These are phyloP conservation scores for Prenolepis imparis DNA, from an alignment of 2,888 invertebrate genomes.

Conservation along the genomic window DNA sequence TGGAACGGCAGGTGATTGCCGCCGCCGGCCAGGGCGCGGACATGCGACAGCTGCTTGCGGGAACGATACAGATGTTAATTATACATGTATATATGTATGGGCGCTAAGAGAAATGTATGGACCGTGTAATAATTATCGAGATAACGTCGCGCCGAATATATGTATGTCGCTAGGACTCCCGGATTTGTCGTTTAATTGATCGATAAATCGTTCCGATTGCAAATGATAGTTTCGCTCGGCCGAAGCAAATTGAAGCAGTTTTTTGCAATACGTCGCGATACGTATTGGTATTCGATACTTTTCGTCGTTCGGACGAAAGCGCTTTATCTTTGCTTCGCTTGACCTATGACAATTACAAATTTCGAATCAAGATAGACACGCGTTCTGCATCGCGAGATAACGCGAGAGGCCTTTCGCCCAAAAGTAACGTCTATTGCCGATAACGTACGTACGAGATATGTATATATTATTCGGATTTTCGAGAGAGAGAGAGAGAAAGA, in stretches of 20 bases:
- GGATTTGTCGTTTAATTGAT: constrained; percentile 17
- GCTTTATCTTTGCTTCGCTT: constrained; percentile 81
- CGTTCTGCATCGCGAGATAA: constrained; percentile 78
- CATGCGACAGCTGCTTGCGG: constrained; percentile 84
- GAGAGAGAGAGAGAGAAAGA: constrained; percentile 17
- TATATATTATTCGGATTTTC: constrained; percentile 49
- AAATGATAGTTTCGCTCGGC: constrained; percentile 6
- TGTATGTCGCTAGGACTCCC: not conserved
- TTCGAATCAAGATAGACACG: constrained; percentile 78
- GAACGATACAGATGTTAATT: constrained; percentile 3
- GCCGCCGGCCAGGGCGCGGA: constrained; percentile 85
- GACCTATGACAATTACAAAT: constrained; percentile 84
- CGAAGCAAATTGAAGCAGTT: constrained; percentile 50
- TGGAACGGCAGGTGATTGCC: constrained; percentile 84
- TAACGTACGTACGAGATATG: constrained; percentile 63
- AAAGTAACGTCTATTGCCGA: constrained; percentile 69
- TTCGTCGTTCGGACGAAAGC: not conserved
- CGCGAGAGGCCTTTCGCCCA: constrained; percentile 63
- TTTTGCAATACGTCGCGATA: constrained; percentile 40
- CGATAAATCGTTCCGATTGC: constrained; percentile 28
- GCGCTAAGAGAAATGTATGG: no score
- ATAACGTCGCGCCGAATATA: not conserved
- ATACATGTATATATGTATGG: no score
- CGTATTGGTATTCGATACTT: constrained; percentile 54
- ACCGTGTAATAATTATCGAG: not conserved